Base-by-base conservation (phyloP, 2,888 invertebrate genomes). In the Acholoe squamosa region DNA sequence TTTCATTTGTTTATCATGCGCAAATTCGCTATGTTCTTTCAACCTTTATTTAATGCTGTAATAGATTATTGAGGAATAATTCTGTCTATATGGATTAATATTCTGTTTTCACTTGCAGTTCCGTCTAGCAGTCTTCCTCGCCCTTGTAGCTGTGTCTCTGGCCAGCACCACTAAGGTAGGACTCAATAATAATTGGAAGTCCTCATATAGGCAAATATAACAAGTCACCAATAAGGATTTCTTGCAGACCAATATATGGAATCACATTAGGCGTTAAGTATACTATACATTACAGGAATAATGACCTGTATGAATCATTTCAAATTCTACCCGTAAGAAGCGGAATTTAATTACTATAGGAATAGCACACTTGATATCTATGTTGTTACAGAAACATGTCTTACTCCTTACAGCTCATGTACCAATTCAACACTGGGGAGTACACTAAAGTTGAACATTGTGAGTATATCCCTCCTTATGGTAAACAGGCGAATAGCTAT, bases 351-450 rank as follows among this genome's bases (percentile, higher is more conserved):
- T 54, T 10, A 54, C 54, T n/a, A n/a, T n/a, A 54, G 10, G 54
- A 14, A 54, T 54, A 54, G 54, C 10, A 14, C 10, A 14, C 54
- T 54, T 10, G 54, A 54, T 54, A 54, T 19, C 10, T 54, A 54
- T 22, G 12, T 7, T 12, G 67, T 22, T 22, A 12, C 14, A 16
- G 7, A 16, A 19, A 16, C 67, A 67, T 19, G 7, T 51, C 28
- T 51, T 33, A 25, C n/a, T 7, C n/a, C 22, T 84, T 84, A 51
- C 43, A 84, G 84, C 43, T 51, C 43, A 84, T 84, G 43, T 84
- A 84, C 84, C 84, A 84, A 43, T 51, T 51, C 43, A 84, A 25
- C 25, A 84, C 84, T 84, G 84, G 84, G 0, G 84, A 84, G 84
- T n/a, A 10, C 25, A 34, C 33, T 10, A 31, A 33, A 5, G 84